Conservation (phyloP, 2,888 invertebrate genomes). For the Ophion costatus region DNA sequence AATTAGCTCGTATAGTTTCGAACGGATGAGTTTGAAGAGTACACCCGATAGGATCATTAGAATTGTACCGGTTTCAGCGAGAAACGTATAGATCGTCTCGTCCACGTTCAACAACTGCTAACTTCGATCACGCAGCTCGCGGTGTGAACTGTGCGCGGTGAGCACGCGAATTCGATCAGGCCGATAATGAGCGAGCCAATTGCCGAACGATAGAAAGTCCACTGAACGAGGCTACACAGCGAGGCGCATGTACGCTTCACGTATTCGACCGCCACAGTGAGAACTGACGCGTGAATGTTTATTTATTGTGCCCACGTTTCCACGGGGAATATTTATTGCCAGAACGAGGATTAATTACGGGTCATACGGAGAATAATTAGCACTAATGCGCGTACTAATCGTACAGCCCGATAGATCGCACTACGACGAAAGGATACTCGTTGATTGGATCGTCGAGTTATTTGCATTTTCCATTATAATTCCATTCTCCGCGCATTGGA, state of each 20-base stretch:
- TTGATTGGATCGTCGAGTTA: slow-evolving; percentile 4
- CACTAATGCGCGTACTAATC: slow-evolving; percentile 33
- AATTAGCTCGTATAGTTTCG: too few relatives aligned
- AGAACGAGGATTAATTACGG: slow-evolving; percentile 40
- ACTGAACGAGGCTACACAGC: slow-evolving; percentile 11
- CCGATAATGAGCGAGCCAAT: slow-evolving; percentile 74
- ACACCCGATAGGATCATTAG: slow-evolving; percentile 72
- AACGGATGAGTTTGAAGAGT: background rate
- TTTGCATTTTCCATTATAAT: too few relatives aligned
- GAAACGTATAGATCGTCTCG: slow-evolving; percentile 57
- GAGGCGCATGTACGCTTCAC: slow-evolving; percentile 59
- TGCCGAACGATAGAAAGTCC: slow-evolving; percentile 74
- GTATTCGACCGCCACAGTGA: slow-evolving; percentile 60
- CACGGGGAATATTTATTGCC: slow-evolving; percentile 50
- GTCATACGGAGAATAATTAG: slow-evolving; percentile 58
- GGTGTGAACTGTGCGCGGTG: slow-evolving; percentile 44
- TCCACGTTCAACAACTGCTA: slow-evolving; percentile 34
- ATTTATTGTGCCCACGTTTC: slow-evolving; percentile 56
- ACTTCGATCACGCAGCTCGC: slow-evolving; percentile 23
- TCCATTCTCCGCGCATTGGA: too few relatives aligned
- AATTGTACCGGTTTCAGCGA: slow-evolving; percentile 70
- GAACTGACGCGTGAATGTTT: slow-evolving; percentile 47
- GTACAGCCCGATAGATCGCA: background rate
- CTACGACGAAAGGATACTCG: background rate
- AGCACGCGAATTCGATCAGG: slow-evolving; percentile 75